Evolutionary conservation across 2,797 vertebrate species (phyloP).

Genomic region (Enteromius paludinosus): DNA sequence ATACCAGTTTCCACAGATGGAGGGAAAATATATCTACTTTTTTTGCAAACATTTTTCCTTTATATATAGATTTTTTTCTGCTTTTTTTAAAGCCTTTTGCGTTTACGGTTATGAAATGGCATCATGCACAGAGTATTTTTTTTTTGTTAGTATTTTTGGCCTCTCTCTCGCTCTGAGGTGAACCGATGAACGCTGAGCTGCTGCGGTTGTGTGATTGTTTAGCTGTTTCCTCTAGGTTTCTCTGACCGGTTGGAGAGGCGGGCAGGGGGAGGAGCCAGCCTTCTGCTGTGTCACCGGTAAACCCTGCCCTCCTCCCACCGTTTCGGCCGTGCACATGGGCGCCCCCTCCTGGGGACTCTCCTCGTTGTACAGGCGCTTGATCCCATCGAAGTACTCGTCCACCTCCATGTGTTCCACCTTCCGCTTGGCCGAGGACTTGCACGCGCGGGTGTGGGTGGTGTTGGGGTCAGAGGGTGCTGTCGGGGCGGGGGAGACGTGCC

Average conservation of each 20-base stretch:
- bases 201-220: constrained; percentile 36
- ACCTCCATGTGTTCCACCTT: constrained; percentile 98
- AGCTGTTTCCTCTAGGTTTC: constrained; percentile 74
- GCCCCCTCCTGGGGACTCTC: constrained; percentile 79
- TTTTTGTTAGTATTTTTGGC: constrained; percentile 62
- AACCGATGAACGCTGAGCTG: constrained; percentile 13
- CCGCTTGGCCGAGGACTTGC: constrained; percentile 88
- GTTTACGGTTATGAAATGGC: constrained; percentile 77
- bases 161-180: constrained; percentile 70
- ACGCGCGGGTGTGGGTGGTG: constrained; percentile 61
- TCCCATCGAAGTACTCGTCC: constrained; percentile 95
- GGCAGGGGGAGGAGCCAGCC: constrained; percentile 86
- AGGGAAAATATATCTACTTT: constrained; percentile 69
- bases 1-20: constrained; percentile 44
- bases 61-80: constrained; percentile 72
- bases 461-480: constrained; percentile 64
- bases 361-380: constrained; percentile 96
- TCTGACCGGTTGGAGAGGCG: constrained; percentile 88
- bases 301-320: constrained; percentile 68
- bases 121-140: constrained; percentile 67
- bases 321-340: constrained; percentile 65
- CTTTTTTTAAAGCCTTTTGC: constrained; percentile 76
- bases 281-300: constrained; percentile 69
- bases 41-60: constrained; percentile 69
- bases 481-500: constrained; percentile 19